Evolutionary conservation across 2,797 vertebrate species (phyloP).

Genomic region (Dromococcyx pavoninus): DNA sequence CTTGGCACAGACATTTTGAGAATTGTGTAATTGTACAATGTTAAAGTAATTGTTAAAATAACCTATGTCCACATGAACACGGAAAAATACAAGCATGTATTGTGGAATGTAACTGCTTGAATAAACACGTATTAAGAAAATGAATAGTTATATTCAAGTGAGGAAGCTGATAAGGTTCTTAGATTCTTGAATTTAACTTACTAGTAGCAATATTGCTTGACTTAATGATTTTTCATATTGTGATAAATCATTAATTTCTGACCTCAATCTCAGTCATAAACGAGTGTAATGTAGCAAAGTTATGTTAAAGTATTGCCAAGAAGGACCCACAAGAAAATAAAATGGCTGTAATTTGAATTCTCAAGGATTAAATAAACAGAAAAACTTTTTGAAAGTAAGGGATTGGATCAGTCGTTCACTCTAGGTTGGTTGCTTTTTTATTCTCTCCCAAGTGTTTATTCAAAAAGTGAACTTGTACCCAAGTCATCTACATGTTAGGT

Average conservation of each 20-base stretch:
- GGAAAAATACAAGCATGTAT: not conserved
- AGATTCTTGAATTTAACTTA: not conserved
- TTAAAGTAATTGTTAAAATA: not conserved
- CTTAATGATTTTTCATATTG: not conserved
- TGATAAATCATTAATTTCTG: not conserved
- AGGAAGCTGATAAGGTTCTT: not conserved
- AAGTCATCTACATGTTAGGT: not conserved
- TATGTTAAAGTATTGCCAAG: not conserved
- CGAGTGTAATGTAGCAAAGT: not conserved
- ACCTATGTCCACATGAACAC: not conserved
- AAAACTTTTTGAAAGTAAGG: not conserved
- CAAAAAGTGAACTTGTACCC: not conserved
- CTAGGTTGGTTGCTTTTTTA: not conserved
- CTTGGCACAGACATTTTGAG: not conserved
- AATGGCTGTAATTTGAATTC: not conserved
- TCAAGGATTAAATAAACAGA: not conserved
- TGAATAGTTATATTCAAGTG: not conserved
- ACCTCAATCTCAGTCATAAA: not conserved
- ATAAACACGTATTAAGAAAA: not conserved
- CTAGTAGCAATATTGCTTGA: not conserved
- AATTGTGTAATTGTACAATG: not conserved
- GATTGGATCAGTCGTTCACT: not conserved
- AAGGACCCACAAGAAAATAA: accelerated
- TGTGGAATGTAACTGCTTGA: not conserved
- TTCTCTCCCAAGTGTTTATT: not conserved